Evolutionary conservation across 2,888 invertebrate species (phyloP).

Genomic region (Ceraclea dissimilis): DNA sequence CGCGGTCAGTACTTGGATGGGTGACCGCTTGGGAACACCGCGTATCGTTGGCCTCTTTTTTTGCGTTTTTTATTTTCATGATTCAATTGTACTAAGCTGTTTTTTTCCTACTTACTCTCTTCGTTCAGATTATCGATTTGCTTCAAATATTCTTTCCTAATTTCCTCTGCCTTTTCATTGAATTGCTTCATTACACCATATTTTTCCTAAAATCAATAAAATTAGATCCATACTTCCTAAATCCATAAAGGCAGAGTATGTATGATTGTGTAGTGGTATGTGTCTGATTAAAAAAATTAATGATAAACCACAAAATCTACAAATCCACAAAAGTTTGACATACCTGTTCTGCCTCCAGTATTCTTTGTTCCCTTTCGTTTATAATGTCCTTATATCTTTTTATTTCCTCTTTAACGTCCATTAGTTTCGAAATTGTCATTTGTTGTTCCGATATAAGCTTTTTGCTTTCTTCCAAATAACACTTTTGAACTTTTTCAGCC

Average conservation of each 20-base stretch:
- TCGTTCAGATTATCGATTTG: not conserved
- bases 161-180: not conserved
- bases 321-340: not conserved
- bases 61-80: too few species aligned
- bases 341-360: conserved; percentile 18
- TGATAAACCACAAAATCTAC: too few species aligned
- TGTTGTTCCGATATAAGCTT: conserved; percentile 22
- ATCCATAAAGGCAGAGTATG: not conserved
- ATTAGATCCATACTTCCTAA: not conserved
- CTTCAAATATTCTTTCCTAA: not conserved
- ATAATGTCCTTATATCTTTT: conserved; percentile 18
- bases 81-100: too few species aligned
- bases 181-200: not conserved
- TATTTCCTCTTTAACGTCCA: conserved; percentile 19
- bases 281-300: too few species aligned
- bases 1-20: conserved; percentile 39
- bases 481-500: conserved; percentile 38
- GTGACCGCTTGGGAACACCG: conserved; percentile 38
- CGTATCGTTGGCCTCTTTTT: conserved; percentile 32
- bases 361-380: conserved; percentile 11
- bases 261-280: not conserved
- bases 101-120: not conserved
- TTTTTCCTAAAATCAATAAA: conserved; percentile 5
- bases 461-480: conserved; percentile 10
- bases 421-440: conserved; percentile 20